These are phyloP conservation scores for Oreocharis arfaki DNA, from an alignment of 2,113 vertebrate genomes.

Conservation along the genomic window DNA sequence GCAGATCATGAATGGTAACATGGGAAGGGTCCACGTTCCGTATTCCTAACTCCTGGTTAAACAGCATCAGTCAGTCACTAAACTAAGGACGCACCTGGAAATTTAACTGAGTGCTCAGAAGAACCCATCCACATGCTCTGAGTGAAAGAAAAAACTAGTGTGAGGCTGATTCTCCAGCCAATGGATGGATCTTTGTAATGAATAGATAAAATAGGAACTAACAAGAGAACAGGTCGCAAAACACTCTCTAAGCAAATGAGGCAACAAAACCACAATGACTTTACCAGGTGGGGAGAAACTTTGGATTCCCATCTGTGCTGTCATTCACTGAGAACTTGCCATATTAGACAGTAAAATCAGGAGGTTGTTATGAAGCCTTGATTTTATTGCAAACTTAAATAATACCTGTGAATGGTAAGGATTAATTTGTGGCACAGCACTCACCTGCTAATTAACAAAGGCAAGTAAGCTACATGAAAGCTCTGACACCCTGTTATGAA, in stretches of 20 bases:
- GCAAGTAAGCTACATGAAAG: neutral
- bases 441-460: neutral
- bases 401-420: neutral
- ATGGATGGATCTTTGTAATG: neutral
- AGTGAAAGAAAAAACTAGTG: neutral
- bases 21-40: neutral
- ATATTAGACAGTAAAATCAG: neutral
- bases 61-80: neutral
- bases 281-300: neutral
- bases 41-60: neutral
- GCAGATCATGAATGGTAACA: neutral
- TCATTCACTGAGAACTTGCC: neutral
- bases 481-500: neutral
- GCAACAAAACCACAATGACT: neutral
- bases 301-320: accelerated
- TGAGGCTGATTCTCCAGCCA: neutral
- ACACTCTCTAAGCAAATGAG: neutral
- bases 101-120: neutral
- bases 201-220: neutral
- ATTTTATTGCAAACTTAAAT: neutral
- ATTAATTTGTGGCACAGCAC: neutral
- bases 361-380: neutral
- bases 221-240: neutral
- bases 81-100: neutral
- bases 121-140: neutral